Conservation (phyloP, 2,888 invertebrate species). For the Oxycera nigricornis region DNA sequence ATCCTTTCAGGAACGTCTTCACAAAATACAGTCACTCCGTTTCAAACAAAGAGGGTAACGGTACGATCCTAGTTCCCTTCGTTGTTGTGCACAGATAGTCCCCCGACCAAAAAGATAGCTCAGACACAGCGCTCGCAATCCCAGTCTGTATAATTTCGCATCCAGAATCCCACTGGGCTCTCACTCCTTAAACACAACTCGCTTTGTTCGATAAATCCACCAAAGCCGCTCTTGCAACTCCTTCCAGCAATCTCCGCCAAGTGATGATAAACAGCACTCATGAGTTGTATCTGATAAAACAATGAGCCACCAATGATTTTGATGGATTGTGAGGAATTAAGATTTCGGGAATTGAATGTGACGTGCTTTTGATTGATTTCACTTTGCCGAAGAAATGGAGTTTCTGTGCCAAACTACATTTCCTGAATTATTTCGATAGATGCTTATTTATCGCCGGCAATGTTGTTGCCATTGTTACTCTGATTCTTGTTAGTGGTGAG, state of each 20-base stretch:
- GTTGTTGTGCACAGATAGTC: too few relatives aligned
- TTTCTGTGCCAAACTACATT: conserved; percentile 23
- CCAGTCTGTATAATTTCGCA: background rate
- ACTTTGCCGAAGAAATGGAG: conserved; percentile 19
- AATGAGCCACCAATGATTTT: conserved; percentile 47
- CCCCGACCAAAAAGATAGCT: too few relatives aligned
- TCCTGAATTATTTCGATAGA: conserved; percentile 7
- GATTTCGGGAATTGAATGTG: conserved; percentile 46
- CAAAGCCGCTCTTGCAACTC: background rate
- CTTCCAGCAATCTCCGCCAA: background rate
- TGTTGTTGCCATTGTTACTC: background rate
- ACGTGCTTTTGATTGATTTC: conserved; percentile 47
- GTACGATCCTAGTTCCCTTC: too few relatives aligned
- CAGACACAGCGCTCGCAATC: too few relatives aligned
- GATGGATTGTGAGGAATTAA: conserved; percentile 46
- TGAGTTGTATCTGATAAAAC: conserved; percentile 46
- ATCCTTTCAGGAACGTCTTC: too few relatives aligned
- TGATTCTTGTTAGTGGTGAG: background rate
- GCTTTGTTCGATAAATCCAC: background rate
- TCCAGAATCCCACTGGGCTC: background rate
- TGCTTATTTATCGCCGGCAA: background rate
- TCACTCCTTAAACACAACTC: background rate
- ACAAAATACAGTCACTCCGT: too few relatives aligned
- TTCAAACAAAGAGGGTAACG: too few relatives aligned
- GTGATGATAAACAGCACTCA: conserved; percentile 44